Conservation (phyloP, 1,140 invertebrate genomes). For the Triops cancriformis region DNA sequence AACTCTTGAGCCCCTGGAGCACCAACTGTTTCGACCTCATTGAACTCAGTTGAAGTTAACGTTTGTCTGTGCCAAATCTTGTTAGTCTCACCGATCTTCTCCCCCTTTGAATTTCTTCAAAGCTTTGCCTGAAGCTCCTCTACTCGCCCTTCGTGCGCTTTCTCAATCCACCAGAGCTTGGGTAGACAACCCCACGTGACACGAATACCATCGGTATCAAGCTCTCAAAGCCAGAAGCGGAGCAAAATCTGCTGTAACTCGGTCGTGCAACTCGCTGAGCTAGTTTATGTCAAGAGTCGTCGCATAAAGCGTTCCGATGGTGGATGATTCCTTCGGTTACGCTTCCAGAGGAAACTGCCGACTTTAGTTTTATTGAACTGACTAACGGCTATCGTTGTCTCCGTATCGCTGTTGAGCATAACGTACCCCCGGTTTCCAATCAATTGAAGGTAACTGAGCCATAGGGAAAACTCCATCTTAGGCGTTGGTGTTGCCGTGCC, state of each 20-base stretch:
- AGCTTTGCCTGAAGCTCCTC: background rate
- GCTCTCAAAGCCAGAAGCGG: background rate
- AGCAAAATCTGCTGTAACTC: background rate
- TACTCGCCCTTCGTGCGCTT: background rate
- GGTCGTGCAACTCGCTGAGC: background rate
- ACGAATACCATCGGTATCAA: background rate
- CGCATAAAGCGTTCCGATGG: too few relatives aligned
- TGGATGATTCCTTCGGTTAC: too few relatives aligned
- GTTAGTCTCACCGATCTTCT: background rate
- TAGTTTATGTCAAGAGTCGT: too few relatives aligned
- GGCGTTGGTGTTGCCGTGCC: too few relatives aligned
- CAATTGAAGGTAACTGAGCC: too few relatives aligned
- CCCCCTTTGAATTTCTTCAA: constrained; percentile 1
- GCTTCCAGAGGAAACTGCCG: too few relatives aligned
- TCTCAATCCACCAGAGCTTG: background rate
- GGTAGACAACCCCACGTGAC: background rate
- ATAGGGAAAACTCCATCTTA: too few relatives aligned
- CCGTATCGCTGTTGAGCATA: too few relatives aligned
- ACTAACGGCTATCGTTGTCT: too few relatives aligned
- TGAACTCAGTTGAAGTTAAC: background rate
- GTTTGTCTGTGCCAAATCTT: constrained; percentile 13
- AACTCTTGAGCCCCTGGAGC: background rate
- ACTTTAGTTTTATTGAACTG: too few relatives aligned
- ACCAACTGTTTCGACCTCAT: constrained; percentile 6
- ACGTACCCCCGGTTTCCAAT: too few relatives aligned